Base-by-base conservation (phyloP, 1,140 invertebrate genomes). In the Dinoponera quadriceps region DNA sequence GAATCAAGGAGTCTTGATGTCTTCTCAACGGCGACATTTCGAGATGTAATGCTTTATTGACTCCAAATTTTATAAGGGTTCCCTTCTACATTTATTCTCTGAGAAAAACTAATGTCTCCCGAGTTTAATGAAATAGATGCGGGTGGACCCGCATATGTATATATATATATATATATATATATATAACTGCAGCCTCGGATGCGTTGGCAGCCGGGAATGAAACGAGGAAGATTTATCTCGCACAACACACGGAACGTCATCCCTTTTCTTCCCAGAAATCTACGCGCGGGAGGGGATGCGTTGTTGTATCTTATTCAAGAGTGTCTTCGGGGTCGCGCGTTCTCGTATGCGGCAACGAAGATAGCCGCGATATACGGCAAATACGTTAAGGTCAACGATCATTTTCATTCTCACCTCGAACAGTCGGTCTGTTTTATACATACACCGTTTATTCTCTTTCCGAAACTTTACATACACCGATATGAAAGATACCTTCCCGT, bases 171-270 rank as follows among this genome's bases (percentile, higher is more conserved):
- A n/a, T n/a, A n/a, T n/a, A n/a, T n/a, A n/a, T n/a, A n/a, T n/a
- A 7, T 44, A 44, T 9, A 69, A 78, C 75, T 57, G 22, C 49
- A 60, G 59, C 63, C 7, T 44, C 25, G 59, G 44, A 22, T 63
- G 59, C 51, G 57, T 80, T 59, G 59, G 75, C 55, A 14, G n/a
- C n/a, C n/a, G n/a, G 65, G 57, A 80, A 48, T 29, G 54, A 44
- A 11, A 22, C 75, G 51, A 69, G 65, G 18, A 69, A 80, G 63
- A 80, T 80, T 71, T 57, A 57, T 80, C 63, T 65, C 65, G 18
- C 51, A 27, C n/a, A 49, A 77, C 13, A 20, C 18, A 29, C 16
- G 51, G n/a, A 16, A 25, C 18, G 75, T 29, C 63, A 48, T 11
- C 14, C 11, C 14, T 48, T 59, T 71, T 80, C 62, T 69, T 80